Conservation (phyloP, 2,888 invertebrate species). For the Orthonevra nobilis region DNA sequence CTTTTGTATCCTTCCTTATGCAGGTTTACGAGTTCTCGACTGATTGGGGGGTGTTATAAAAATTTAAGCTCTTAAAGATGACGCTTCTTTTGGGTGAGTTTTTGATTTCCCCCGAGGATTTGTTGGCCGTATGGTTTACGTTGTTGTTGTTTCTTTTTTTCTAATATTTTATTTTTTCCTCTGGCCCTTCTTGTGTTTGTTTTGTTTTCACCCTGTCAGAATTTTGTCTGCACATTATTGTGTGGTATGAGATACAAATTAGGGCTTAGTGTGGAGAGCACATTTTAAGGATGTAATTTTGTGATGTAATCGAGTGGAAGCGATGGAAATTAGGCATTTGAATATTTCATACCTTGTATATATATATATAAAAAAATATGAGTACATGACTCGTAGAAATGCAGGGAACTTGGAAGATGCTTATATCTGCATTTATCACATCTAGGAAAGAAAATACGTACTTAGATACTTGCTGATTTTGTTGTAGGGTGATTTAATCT, state of each 20-base stretch:
- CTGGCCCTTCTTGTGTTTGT: too few species aligned
- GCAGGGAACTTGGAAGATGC: too few species aligned
- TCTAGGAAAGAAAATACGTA: too few species aligned
- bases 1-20: conserved; percentile 35
- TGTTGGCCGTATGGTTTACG: conserved; percentile 39
- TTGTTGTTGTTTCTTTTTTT: conserved; percentile 1
- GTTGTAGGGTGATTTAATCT: too few species aligned
- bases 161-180: too few species aligned
- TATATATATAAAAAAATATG: too few species aligned
- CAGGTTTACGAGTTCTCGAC: conserved; percentile 29
- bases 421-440: too few species aligned
- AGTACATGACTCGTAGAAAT: too few species aligned
- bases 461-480: too few species aligned
- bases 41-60: conserved; percentile 14
- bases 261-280: conserved; percentile 56
- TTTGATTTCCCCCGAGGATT: conserved; percentile 66
- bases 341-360: conserved; percentile 63
- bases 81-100: conserved; percentile 41
- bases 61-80: conserved; percentile 60
- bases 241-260: conserved; percentile 49
- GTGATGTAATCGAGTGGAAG: conserved; percentile 64
- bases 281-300: conserved; percentile 63
- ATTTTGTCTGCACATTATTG: conserved; percentile 14
- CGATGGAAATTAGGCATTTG: conserved; percentile 64
- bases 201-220: conserved; percentile 44